Evolutionary conservation across 2,888 invertebrate genomes (phyloP), one percentile per base, ranked within the genome.

Genomic region (Melanargia galathea): DNA sequence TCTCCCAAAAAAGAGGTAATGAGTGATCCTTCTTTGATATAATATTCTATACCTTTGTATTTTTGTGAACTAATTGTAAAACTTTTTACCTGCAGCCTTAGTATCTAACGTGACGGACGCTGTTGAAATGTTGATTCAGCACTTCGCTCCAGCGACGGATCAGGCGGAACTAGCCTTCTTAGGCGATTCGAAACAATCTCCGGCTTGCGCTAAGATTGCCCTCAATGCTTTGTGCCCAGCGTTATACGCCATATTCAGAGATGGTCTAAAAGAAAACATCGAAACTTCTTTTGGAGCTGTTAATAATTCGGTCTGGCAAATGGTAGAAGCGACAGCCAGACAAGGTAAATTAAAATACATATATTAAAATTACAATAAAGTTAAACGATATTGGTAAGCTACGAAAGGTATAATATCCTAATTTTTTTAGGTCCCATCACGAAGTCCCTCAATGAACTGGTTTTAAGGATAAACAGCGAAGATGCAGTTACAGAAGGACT

Each of bases 251-350:
- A 93, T 97, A 63, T 93, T 98, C 75, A 94, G 95, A 73, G 97
- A 98, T 80, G 97, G 97, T 2, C 92, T 98, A 20, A 95, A 95
- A 79, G 95, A 96, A 38, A 94, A 93, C 71, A 92, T 97, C 59
- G 95, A 96, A 79, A 96, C 97, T 5, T 94, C 97, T 43, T 97
- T 97, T 79, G 97, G 97, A 46, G 95, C 95, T 18, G 95, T 97
- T 58, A 94, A 95, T 72, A 96, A 97, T 80, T 96, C 96, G 7
- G 96, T 97, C 57, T 97, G 97, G 97, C 95, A 96, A 87, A 95
- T 97, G 71, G 95, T 97, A 5, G 97, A 97, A 86, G 95, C 96
- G 38, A 96, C 97, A 8, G 95, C 97, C 13, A 96, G 97, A 82
- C 95, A 96, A 92, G 97, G 95, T 92, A 81, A 73, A 7, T 45